Evolutionary conservation across 2,888 invertebrate species (phyloP).

Genomic region (Ceriagrion tenellum): DNA sequence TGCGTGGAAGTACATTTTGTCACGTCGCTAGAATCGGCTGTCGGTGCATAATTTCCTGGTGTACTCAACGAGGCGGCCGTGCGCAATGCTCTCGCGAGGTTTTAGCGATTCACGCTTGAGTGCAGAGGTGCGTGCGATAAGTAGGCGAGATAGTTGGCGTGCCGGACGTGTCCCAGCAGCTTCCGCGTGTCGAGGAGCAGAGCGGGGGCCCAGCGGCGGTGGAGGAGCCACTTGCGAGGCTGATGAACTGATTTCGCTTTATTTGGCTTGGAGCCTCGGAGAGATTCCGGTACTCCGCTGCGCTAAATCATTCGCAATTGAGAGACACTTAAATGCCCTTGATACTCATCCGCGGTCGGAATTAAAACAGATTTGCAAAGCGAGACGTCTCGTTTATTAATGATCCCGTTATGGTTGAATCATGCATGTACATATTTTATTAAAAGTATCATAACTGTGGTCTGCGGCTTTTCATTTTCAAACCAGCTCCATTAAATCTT

Average conservation of each 20-base stretch:
- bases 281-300: neutral
- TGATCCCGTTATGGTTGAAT: neutral
- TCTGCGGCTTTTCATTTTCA: neutral
- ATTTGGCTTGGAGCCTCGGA: neutral
- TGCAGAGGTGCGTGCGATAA: neutral
- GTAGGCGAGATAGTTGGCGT: neutral
- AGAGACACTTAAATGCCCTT: conserved; percentile 5
- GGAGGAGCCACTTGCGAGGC: neutral
- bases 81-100: neutral
- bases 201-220: neutral
- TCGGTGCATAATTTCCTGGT: neutral
- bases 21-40: too few relatives aligned
- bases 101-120: neutral
- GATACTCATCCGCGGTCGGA: neutral
- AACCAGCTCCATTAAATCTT: too few relatives aligned
- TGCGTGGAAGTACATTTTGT: too few relatives aligned
- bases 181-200: neutral
- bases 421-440: neutral
- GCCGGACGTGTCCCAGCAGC: neutral
- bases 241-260: conserved; percentile 20
- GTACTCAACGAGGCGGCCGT: neutral
- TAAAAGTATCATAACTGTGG: neutral
- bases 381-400: neutral
- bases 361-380: neutral
- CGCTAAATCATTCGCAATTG: neutral